phyloP scores from a whole-genome alignment of 2,888 invertebrate genomes.

The Hipparchia sbordonii region DNA sequence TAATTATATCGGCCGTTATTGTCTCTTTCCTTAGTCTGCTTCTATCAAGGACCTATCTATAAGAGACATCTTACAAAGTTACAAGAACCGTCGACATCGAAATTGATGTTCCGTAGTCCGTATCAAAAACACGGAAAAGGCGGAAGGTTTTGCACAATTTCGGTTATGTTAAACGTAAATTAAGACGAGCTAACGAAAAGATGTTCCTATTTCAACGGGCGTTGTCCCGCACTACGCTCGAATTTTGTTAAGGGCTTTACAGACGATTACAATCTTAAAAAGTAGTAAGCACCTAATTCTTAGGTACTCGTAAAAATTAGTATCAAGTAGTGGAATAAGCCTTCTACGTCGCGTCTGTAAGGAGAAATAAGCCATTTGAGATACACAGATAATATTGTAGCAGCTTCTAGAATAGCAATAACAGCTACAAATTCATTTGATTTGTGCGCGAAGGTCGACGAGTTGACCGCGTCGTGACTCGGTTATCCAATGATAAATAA shows the following conservation, averaged over 20 bases:
- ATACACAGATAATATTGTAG: not conserved
- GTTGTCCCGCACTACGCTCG: not conserved
- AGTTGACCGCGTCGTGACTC: slow-evolving; percentile 8
- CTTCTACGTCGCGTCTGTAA: too few relatives aligned
- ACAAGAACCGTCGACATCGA: not conserved
- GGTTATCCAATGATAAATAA: not conserved
- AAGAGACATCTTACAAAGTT: too few relatives aligned
- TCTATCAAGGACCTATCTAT: too few relatives aligned
- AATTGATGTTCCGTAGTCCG: not conserved
- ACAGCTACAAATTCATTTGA: not conserved
- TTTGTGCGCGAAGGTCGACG: slow-evolving; percentile 3
- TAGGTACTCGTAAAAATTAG: too few relatives aligned
- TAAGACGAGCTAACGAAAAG: not conserved
- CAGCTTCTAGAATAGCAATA: slow-evolving; percentile 1
- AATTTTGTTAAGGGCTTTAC: not conserved
- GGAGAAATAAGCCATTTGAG: too few relatives aligned
- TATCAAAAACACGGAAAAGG: not conserved
- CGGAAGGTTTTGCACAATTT: not conserved
- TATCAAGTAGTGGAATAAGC: too few relatives aligned
- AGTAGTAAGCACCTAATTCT: too few relatives aligned
- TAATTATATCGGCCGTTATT: too few relatives aligned
- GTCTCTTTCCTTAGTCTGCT: too few relatives aligned
- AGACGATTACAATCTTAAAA: too few relatives aligned
- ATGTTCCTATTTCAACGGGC: not conserved
- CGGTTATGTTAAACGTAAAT: not conserved